Conservation (phyloP, 2,797 vertebrate genomes). For the Hemitrygon akajei region DNA sequence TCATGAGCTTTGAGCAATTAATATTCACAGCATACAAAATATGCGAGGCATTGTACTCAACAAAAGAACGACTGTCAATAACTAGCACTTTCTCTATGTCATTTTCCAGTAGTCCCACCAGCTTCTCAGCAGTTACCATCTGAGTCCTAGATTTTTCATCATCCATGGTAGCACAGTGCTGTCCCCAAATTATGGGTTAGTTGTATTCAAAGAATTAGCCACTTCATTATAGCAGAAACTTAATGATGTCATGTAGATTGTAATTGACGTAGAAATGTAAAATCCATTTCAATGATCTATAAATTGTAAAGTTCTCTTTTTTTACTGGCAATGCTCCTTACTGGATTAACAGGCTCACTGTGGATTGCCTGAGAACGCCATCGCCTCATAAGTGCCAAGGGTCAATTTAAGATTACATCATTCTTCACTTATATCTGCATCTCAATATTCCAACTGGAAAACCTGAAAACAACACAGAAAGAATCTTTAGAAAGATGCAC, state of each 20-base stretch:
- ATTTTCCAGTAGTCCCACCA: slow-evolving; percentile 84
- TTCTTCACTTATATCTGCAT: slow-evolving; percentile 55
- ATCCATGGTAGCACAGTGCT: slow-evolving; percentile 58
- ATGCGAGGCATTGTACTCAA: slow-evolving; percentile 86
- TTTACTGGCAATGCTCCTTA: background rate
- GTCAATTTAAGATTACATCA: slow-evolving; percentile 53
- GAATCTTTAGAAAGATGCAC: background rate
- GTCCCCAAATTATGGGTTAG: slow-evolving; percentile 45
- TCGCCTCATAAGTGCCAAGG: background rate
- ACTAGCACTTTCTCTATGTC: slow-evolving; percentile 77
- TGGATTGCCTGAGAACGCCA: background rate
- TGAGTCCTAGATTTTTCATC: slow-evolving; percentile 56
- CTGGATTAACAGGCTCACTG: background rate
- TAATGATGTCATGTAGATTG: slow-evolving; percentile 73
- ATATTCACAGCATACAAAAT: slow-evolving; percentile 89
- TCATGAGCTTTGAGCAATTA: slow-evolving; percentile 97
- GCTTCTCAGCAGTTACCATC: slow-evolving; percentile 66
- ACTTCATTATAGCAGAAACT: slow-evolving; percentile 63
- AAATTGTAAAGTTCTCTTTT: background rate
- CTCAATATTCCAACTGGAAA: background rate
- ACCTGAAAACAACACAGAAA: slow-evolving; percentile 28
- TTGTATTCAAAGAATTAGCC: slow-evolving; percentile 72
- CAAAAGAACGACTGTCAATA: slow-evolving; percentile 89
- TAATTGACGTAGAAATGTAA: slow-evolving; percentile 59
- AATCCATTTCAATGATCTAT: slow-evolving; percentile 54